These are phyloP conservation scores for Hystrix brachyura DNA, from an alignment of 2,113 vertebrate species.

Conservation along the genomic window DNA sequence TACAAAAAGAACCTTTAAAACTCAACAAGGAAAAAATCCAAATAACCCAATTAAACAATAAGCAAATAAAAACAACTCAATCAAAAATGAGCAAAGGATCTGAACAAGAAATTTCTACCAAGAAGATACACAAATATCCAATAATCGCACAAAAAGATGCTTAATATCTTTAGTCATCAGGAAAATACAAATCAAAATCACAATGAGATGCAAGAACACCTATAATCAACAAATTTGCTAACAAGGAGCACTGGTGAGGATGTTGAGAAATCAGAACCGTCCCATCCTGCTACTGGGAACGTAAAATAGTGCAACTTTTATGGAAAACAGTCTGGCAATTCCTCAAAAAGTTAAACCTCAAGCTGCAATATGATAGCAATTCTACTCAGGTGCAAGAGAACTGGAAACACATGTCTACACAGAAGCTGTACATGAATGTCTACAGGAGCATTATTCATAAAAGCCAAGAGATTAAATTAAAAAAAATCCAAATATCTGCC, in stretches of 20 bases:
- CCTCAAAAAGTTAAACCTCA: not conserved
- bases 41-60: not conserved
- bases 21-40: constrained; percentile 6
- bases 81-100: not conserved
- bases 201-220: not conserved
- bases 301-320: not conserved
- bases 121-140: not conserved
- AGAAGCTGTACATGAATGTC: not conserved
- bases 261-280: not conserved
- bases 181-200: not conserved
- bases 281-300: not conserved
- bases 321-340: not conserved
- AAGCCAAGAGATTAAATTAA: not conserved
- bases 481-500: not conserved
- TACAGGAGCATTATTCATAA: not conserved
- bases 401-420: not conserved
- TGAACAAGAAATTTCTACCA: not conserved
- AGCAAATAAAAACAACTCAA: constrained; percentile 1
- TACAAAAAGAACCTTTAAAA: constrained; percentile 27
- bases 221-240: not conserved
- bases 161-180: not conserved
- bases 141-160: not conserved
- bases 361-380: not conserved
- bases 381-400: not conserved
- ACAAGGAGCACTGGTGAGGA: not conserved